Evolutionary conservation across 2,113 vertebrate species (phyloP), one percentile per base, ranked within the genome.

Genomic region (Neolamprologus falcicula): DNA sequence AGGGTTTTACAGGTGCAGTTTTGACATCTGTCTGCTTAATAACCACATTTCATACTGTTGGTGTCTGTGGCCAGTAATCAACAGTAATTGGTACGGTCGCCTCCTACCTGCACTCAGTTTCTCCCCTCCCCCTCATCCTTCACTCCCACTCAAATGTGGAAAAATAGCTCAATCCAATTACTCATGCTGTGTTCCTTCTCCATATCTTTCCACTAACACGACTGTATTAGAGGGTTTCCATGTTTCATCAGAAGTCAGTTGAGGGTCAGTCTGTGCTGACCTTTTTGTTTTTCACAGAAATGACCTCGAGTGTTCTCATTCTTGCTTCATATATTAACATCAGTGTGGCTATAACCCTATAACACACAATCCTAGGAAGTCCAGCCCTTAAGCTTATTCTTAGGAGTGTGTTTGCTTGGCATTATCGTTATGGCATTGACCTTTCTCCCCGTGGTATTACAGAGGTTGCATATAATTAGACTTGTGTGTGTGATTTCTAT

Each of bases 281-380:
- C 33, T 53, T 19, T 14, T 47, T 6, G 40, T 66, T 79, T 9
- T 40, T 10, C 21, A 52, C 40, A 53, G 55, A 91, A 89, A 83
- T 86, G 31, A 83, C 81, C 80, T 84, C 47, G n/a, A 71, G 54
- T 31, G 47, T 81, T 79, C 13, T 63, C 10, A 45, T 82, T 82
- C 59, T 78, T 55, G 50, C n/a, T 81, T 61, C 89, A 53, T 17
- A 28, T 83, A 45, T 83, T 86, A 82, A 80, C 31, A 80, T 35
- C 3, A 45, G 13, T 14, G 8, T 84, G 71, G 40, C 63, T 68
- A 28, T 82, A 83, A 90, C 35, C 12, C 10, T 85, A 54, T 85
- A 17, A 26, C 55, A 54, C 88, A 96, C 94, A 96, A 94, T 96
- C 92, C 59, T 35, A 94, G 94, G 94, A 96, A 95, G 71, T 92